These are phyloP conservation scores for Nomada hirtipes DNA, from an alignment of 2,888 invertebrate genomes.

Conservation along the genomic window DNA sequence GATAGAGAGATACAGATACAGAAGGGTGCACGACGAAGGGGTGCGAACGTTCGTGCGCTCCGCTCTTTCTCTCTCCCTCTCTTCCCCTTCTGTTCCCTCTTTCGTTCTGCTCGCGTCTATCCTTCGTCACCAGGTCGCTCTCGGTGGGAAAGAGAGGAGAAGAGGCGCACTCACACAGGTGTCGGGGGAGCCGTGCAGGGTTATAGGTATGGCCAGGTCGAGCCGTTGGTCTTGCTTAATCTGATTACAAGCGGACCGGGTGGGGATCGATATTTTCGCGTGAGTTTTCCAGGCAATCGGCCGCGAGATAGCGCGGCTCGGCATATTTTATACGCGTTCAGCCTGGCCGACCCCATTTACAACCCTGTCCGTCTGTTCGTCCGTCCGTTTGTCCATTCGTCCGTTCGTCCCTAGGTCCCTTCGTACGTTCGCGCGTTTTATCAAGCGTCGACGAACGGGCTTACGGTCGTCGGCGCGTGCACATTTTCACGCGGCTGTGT, in stretches of 20 bases:
- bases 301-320: constrained; percentile 78
- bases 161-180: constrained; percentile 58
- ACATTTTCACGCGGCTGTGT: too few relatives aligned
- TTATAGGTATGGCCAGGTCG: constrained; percentile 70
- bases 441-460: constrained; percentile 50
- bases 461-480: constrained; percentile 2
- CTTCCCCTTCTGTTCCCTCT: not conserved
- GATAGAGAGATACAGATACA: constrained; percentile 50
- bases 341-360: constrained; percentile 75
- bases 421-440: constrained; percentile 59
- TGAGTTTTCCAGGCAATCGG: constrained; percentile 82
- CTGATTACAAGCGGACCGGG: constrained; percentile 74
- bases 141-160: not conserved
- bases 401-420: constrained; percentile 40
- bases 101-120: not conserved
- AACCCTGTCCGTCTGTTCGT: constrained; percentile 61
- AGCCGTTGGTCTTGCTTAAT: constrained; percentile 77
- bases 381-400: constrained; percentile 56
- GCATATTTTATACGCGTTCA: constrained; percentile 79
- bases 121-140: not conserved
- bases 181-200: constrained; percentile 60
- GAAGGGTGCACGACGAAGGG: constrained; percentile 35
- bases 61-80: not conserved
- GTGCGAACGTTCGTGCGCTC: constrained; percentile 41
- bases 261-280: constrained; percentile 81